Evolutionary conservation across 2,113 vertebrate genomes (phyloP), one percentile per base, ranked within the genome.

Genomic region (Apistogramma diplotaenia): DNA sequence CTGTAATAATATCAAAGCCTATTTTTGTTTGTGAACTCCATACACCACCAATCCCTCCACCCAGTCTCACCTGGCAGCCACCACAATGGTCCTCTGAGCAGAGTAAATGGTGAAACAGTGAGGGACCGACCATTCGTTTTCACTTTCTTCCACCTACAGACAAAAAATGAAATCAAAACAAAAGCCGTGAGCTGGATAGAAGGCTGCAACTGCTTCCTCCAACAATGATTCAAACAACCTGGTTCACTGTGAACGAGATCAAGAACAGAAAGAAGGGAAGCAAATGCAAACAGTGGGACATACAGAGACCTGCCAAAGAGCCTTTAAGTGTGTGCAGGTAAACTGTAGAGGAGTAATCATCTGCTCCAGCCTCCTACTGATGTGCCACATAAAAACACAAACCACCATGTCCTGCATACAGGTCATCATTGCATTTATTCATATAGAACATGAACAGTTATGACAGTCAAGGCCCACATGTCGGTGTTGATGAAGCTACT

Each of bases 31-130:
- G 13, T 4, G 37, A 40, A 3, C 37, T 40, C 4, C 15, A 16
- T 46, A 16, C 56, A 29, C 25, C 2, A 16, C 3, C 7, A 6
- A 3, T 19, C 40, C 19, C 25, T 25, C 40, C 19, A 19, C 25
- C 9, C 11, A 31, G 29, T n/a, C 53, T 62, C 92, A 99, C 98
- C 98, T 99, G 84, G 98, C 98, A 58, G 98, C 97, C 85, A 99
- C 97, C 16, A 99, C 96, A 0, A 98, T 91, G 29, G 97, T 99
- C 82, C 97, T 98, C 86, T 97, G 97, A 71, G 97, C 96, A 1
- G 97, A 96, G 76, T 96, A 99, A 92, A 99, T 98, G 83, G 97
- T 99, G 94, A 99, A 99, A 79, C 97, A 98, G 93, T 99, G 96
- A 0, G 97, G 97, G 3, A 96, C 96, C 0, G 96, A 93, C 96